Evolutionary conservation across 2,888 invertebrate species (phyloP).

Genomic region (Tipula helvola): DNA sequence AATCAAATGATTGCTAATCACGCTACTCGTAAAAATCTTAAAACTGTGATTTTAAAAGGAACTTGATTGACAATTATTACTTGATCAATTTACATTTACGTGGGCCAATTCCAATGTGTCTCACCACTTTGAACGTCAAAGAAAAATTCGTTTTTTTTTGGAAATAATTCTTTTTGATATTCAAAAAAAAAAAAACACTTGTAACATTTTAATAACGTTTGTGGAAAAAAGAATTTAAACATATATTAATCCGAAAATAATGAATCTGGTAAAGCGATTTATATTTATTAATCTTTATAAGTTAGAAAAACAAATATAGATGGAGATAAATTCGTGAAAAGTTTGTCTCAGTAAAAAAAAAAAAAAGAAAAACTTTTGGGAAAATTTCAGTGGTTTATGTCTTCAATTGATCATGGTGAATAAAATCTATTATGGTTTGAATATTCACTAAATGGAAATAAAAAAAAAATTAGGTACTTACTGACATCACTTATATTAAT

Average conservation of each 20-base stretch:
- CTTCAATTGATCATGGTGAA: neutral
- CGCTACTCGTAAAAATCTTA: neutral
- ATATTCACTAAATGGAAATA: neutral
- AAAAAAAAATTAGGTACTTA: constrained; percentile 42
- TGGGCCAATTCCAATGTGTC: no score
- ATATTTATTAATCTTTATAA: neutral
- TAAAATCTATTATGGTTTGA: neutral
- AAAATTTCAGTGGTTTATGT: neutral
- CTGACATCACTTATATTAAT: constrained; percentile 69
- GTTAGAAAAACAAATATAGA: neutral
- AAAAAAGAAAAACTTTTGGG: neutral
- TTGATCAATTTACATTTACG: no score
- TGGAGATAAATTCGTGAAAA: neutral
- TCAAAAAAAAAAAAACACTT: no score
- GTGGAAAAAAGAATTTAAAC: no score
- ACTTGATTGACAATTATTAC: no score
- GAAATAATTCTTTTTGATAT: no score
- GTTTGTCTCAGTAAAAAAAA: neutral
- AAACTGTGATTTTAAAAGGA: no score
- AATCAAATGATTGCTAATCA: neutral
- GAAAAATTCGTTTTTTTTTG: no score
- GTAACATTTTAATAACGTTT: no score
- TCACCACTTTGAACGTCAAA: no score
- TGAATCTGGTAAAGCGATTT: neutral
- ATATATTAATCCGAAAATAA: no score